Evolutionary conservation across 1,140 invertebrate species (phyloP), one percentile per base, ranked within the genome.

Genomic region (Mycetomoellerius zeteki): DNA sequence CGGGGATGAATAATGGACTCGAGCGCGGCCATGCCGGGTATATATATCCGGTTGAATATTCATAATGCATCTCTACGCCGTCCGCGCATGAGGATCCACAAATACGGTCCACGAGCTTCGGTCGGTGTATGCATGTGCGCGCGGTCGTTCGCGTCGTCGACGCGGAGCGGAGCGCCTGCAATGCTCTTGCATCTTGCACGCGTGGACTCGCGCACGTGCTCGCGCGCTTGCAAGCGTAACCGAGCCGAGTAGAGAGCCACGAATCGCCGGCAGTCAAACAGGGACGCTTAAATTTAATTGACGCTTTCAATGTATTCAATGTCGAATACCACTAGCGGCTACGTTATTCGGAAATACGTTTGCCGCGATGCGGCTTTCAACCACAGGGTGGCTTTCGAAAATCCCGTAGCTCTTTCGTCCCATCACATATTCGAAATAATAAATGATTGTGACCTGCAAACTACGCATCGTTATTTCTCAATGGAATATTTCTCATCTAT

Each of bases 1-100:
- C 90, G 75, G 69, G 87, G 92, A 94, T 95, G 94, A 95, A 95
- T 94, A 95, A 95, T 95, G 94, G 92, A 95, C 94, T 90, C 89
- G 91, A 91, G 93, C 90, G 93, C 93, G 88, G 94, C 93, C 93
- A 94, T 94, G 92, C 90, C 93, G 88, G 90, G 88, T 85, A 81
- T 54, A 81, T 54, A 84, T 89, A 43, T 16, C 82, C 90, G 88
- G 80, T 92, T 95, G 94, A 95, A 95, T 95, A 94, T 95, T 95
- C 94, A 94, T 94, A 94, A 92, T 93, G 87, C 89, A 86, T 85
- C 80, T 88, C 87, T 88, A 82, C 67, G 78, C 69, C 65, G 58
- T 72, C 21, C 84, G 69, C 54, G 69, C 77, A 50, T 54, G 73
- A 71, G 50, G 72, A 58, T 60, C 21, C 65, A 50, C 65, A 21